These are phyloP conservation scores for Onychostoma macrolepis DNA, from an alignment of 2,113 vertebrate genomes.

Conservation along the genomic window DNA sequence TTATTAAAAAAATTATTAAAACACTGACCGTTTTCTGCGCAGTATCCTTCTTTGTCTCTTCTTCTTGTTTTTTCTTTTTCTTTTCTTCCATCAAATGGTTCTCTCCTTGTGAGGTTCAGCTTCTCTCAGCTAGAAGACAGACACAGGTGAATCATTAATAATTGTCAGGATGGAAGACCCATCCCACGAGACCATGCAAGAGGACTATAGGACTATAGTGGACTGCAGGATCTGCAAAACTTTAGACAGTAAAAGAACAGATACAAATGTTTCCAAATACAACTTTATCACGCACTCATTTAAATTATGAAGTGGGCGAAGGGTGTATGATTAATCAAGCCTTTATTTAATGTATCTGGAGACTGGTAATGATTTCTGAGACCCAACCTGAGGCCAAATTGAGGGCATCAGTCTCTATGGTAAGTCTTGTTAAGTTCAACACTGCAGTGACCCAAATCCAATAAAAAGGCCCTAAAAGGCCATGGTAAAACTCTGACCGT, in stretches of 20 bases:
- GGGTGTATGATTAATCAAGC: constrained; percentile 55
- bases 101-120: constrained; percentile 88
- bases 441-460: not conserved
- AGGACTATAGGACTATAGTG: not conserved
- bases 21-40: constrained; percentile 91
- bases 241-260: not conserved
- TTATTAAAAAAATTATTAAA: not conserved
- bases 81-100: constrained; percentile 99
- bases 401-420: not conserved
- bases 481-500: not conserved
- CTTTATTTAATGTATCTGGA: constrained; percentile 66
- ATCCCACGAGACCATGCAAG: not conserved
- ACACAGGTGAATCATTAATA: constrained; percentile 1
- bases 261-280: not conserved
- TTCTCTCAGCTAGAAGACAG: constrained; percentile 79
- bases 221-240: not conserved
- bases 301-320: constrained; percentile 34
- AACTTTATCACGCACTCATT: constrained; percentile 9
- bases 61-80: constrained; percentile 99
- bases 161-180: not conserved
- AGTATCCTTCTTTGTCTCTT: constrained; percentile 96
- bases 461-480: not conserved
- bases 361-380: constrained; percentile 62
- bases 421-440: not conserved
- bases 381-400: constrained; percentile 61